Evolutionary conservation across 2,888 invertebrate genomes (phyloP).

Genomic region (Limnephilus lunatus): DNA sequence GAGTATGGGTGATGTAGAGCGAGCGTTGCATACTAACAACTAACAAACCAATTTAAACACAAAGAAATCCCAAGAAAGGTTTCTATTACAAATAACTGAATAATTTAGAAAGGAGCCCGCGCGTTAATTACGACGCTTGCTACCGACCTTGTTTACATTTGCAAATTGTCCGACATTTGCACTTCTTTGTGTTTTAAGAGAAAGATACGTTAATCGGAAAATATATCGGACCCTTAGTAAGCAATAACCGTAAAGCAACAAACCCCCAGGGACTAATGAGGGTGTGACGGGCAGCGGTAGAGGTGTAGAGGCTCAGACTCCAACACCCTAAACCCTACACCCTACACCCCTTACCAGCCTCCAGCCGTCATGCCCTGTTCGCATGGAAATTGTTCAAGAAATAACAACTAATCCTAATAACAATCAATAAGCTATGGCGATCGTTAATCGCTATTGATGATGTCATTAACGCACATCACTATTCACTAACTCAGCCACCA

Average conservation of each 20-base stretch:
- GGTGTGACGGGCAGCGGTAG: slow-evolving; percentile 23
- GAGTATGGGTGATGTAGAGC: not conserved
- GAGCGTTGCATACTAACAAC: not conserved
- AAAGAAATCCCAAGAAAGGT: not conserved
- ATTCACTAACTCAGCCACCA: not conserved
- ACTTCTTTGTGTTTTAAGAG: slow-evolving; percentile 2
- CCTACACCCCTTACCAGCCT: not conserved
- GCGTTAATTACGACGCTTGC: not conserved
- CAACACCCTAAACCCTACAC: no score
- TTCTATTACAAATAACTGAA: slow-evolving; percentile 13
- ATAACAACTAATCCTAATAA: not conserved
- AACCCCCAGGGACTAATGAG: slow-evolving; percentile 49
- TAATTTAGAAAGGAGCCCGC: not conserved
- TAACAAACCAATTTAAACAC: slow-evolving; percentile 9
- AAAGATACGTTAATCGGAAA: slow-evolving; percentile 46
- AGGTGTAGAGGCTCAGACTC: not conserved
- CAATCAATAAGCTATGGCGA: not conserved
- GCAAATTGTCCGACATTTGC: slow-evolving; percentile 32
- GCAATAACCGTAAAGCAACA: slow-evolving; percentile 39
- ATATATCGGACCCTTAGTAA: slow-evolving; percentile 52
- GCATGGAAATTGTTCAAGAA: not conserved
- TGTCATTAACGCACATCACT: not conserved
- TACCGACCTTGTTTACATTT: not conserved
- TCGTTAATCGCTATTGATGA: not conserved
- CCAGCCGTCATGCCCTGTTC: not conserved